A percentile compares a stretch with the other conserved stretches of the same genome.
phyloP scores from a whole-genome alignment of 2,797 vertebrate species.

The Tangara arthus region DNA sequence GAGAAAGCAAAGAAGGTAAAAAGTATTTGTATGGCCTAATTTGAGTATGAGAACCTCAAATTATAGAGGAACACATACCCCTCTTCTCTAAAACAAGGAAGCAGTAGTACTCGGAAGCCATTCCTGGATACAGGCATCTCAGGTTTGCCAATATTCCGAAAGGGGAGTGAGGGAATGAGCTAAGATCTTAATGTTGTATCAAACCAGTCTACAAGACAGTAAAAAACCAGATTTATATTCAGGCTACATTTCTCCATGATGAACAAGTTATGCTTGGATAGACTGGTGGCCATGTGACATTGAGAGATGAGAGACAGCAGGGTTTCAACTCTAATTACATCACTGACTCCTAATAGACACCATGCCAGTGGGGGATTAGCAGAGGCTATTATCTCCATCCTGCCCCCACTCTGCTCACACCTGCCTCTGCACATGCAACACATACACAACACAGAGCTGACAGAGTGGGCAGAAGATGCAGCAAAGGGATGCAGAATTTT shows the following conservation, averaged over 20 bases:
- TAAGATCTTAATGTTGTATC: background rate
- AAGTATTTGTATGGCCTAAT: background rate
- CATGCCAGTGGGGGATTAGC: constrained; percentile 19
- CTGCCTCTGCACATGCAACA: constrained; percentile 16
- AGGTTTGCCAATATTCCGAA: background rate
- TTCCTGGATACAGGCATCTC: background rate
- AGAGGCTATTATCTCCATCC: constrained; percentile 11
- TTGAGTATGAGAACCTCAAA: background rate
- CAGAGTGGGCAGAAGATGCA: background rate
- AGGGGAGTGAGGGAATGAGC: background rate
- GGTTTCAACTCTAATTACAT: constrained; percentile 24
- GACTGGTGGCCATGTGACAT: background rate
- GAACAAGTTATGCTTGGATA: background rate
- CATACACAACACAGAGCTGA: background rate
- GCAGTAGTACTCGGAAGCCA: background rate
- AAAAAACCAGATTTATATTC: background rate
- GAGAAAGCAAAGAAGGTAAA: background rate
- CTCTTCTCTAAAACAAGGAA: background rate
- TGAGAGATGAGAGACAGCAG: background rate
- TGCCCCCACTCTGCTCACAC: constrained; percentile 16
- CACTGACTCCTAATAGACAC: constrained; percentile 18
- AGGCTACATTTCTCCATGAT: background rate
- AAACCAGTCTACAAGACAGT: background rate
- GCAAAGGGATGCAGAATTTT: background rate
- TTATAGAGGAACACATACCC: background rate